Conservation (phyloP, 2,888 invertebrate genomes). For the Tenthredo amoena region DNA sequence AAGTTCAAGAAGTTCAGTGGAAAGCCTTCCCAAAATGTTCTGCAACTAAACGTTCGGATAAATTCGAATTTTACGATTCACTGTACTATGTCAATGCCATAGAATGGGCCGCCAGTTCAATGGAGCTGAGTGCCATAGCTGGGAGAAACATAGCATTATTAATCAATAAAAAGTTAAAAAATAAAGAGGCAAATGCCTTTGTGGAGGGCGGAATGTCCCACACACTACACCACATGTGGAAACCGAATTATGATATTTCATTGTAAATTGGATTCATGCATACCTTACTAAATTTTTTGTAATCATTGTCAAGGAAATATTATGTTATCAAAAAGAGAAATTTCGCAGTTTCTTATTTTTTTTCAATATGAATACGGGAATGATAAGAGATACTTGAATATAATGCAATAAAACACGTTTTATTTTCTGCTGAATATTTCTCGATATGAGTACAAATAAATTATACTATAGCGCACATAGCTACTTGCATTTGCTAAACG, state of each 20-base stretch:
- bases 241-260: background rate
- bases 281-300: background rate
- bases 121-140: constrained; percentile 84
- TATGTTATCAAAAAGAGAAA: background rate
- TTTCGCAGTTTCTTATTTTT: background rate
- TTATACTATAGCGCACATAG: constrained; percentile 62
- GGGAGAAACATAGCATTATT: constrained; percentile 83
- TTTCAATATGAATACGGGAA: background rate
- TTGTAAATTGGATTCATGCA: background rate
- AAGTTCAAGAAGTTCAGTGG: constrained; percentile 78
- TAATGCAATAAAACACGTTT: constrained; percentile 61
- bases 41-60: constrained; percentile 66
- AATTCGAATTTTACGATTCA: constrained; percentile 79
- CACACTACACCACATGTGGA: background rate
- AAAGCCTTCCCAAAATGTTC: constrained; percentile 81
- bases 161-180: constrained; percentile 75
- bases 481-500: constrained; percentile 57
- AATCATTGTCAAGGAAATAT: background rate
- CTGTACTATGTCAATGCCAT: constrained; percentile 83
- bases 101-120: constrained; percentile 84
- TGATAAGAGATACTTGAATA: background rate
- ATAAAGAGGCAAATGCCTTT: background rate
- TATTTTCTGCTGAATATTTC: constrained; percentile 59
- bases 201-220: background rate
- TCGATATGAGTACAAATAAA: constrained; percentile 65